phyloP scores from a whole-genome alignment of 2,888 invertebrate species.

The Macrostomum cliftonense region DNA sequence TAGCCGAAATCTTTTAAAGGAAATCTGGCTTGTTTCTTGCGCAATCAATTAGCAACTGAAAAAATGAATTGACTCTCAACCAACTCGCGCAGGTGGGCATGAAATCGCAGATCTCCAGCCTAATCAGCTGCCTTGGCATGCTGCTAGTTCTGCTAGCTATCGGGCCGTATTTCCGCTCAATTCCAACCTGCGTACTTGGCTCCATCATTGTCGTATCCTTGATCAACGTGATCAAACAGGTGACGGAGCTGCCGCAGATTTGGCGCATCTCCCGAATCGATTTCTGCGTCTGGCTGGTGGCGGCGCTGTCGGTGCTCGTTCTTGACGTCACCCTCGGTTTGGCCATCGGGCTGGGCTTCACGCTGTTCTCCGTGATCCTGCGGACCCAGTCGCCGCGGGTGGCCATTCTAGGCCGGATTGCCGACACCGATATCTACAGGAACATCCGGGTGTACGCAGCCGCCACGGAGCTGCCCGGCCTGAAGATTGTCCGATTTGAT shows the following conservation, averaged over 20 bases:
- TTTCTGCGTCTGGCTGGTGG: constrained; percentile 6
- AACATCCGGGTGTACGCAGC: constrained; percentile 23
- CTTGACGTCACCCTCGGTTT: constrained; percentile 6
- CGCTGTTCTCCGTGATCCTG: constrained; percentile 43
- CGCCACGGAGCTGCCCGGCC: constrained; percentile 13
- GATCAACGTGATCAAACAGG: constrained; percentile 3
- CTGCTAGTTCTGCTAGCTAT: too few relatives aligned
- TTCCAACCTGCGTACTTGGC: neutral
- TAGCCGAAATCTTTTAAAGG: too few relatives aligned
- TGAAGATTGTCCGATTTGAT: too few relatives aligned
- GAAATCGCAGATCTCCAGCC: constrained; percentile 5
- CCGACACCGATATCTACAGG: constrained; percentile 36
- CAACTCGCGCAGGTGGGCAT: constrained; percentile 11
- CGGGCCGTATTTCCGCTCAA: too few relatives aligned
- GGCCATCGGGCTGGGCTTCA: constrained; percentile 1
- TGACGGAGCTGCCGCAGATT: neutral
- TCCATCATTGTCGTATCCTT: constrained; percentile 6
- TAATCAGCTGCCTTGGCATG: neutral
- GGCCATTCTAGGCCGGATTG: constrained; percentile 33
- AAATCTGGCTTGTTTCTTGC: too few relatives aligned
- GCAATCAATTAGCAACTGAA: too few relatives aligned
- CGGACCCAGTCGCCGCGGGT: constrained; percentile 39
- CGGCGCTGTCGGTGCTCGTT: constrained; percentile 1
- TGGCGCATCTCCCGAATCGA: neutral
- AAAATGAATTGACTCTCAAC: too few relatives aligned